Percentiles rank a stretch among this genome's conserved stretches.
Evolutionary conservation across 2,888 invertebrate genomes (phyloP).

Genomic region (Spodoptera picta): DNA sequence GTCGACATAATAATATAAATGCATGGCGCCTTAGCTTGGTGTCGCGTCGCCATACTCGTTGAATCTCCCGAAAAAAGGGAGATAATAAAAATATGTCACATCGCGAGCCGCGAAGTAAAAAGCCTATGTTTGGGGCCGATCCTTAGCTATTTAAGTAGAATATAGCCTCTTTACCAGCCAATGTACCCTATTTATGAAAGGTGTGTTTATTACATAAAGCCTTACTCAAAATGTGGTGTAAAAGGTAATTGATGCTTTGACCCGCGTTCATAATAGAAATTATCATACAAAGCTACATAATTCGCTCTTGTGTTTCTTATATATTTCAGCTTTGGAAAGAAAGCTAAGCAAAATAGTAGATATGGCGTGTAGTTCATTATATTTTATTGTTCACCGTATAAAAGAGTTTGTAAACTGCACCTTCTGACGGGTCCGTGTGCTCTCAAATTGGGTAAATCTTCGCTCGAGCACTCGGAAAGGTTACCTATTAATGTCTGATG

Average conservation of each 20-base stretch:
- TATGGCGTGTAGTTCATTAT: conserved; percentile 9
- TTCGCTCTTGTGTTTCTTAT: no score
- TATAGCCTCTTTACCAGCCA: conserved; percentile 32
- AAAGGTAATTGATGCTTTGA: conserved; percentile 23
- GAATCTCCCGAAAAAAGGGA: conserved; percentile 23
- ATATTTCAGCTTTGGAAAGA: no score
- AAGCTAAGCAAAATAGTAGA: no score
- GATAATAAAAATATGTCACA: conserved; percentile 52
- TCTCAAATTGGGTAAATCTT: conserved; percentile 41
- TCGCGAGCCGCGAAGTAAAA: conserved; percentile 35
- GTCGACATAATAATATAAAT: conserved; percentile 39
- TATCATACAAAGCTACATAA: no score
- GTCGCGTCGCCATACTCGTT: conserved; percentile 18
- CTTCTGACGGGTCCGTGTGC: conserved; percentile 20
- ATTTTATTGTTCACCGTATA: conserved; percentile 36
- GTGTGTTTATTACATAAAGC: conserved; percentile 30
- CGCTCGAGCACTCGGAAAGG: conserved; percentile 20
- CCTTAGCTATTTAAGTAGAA: conserved; percentile 50
- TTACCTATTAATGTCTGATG: conserved; percentile 33
- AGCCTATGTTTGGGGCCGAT: conserved; percentile 39
- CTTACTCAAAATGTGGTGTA: conserved; percentile 22
- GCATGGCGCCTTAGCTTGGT: conserved; percentile 35
- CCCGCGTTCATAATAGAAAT: not conserved
- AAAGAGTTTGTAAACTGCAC: conserved; percentile 39
- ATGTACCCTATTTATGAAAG: conserved; percentile 29